Percentiles rank a stretch among this genome's conserved stretches.
phyloP scores from a whole-genome alignment of 2,888 invertebrate genomes.

The Perithous albicinctus region DNA sequence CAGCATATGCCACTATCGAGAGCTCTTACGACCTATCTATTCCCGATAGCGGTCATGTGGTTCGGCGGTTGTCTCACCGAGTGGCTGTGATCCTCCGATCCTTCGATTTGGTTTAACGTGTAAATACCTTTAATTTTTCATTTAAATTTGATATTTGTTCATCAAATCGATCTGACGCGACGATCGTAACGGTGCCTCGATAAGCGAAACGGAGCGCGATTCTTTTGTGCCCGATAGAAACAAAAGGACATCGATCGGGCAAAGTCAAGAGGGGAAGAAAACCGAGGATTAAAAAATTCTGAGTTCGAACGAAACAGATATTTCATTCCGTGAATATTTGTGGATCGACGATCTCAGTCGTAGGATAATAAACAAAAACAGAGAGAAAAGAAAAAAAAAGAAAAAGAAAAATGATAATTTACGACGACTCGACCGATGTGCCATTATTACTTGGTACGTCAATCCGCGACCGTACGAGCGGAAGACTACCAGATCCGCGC shows the following conservation, averaged over 20 bases:
- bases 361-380: too few species aligned
- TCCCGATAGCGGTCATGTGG: slow-evolving; percentile 94
- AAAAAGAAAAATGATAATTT: slow-evolving; percentile 1
- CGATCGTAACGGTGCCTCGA: neutral
- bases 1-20: slow-evolving; percentile 86
- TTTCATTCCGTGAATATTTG: slow-evolving; percentile 30
- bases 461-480: slow-evolving; percentile 1
- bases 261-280: slow-evolving; percentile 1
- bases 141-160: slow-evolving; percentile 50
- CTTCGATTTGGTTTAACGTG: slow-evolving; percentile 64
- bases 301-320: neutral
- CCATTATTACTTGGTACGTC: slow-evolving; percentile 56
- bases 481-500: neutral
- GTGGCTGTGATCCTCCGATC: slow-evolving; percentile 89
- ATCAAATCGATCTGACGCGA: slow-evolving; percentile 22
- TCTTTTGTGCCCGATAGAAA: neutral
- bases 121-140: slow-evolving; percentile 66
- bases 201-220: neutral
- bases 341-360: slow-evolving; percentile 49
- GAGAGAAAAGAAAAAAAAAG: too few species aligned
- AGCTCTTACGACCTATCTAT: slow-evolving; percentile 90
- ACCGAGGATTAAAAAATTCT: slow-evolving; percentile 13
- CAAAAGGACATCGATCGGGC: neutral
- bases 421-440: slow-evolving; percentile 62
- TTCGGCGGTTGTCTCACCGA: slow-evolving; percentile 93